Percentiles rank a stretch among this genome's conserved stretches.
Conservation (phyloP, 2,113 vertebrate genomes). For the Halcyon senegalensis region DNA sequence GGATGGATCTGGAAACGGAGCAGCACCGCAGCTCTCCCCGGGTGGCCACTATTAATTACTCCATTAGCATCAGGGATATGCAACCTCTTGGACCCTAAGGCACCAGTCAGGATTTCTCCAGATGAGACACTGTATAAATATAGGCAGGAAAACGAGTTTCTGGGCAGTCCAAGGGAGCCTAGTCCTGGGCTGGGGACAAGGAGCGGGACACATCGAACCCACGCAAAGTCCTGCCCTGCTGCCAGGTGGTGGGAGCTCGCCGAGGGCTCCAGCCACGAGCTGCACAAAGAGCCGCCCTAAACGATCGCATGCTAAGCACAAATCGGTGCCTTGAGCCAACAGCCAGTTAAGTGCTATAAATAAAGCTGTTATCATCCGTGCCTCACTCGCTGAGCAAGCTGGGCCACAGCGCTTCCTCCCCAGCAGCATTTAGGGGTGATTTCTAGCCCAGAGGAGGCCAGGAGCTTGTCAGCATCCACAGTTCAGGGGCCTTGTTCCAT, state of each 20-base stretch:
- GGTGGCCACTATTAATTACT: neutral
- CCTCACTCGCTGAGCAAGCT: neutral
- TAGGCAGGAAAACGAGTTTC: neutral
- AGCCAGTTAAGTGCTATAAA: slow-evolving; percentile 40
- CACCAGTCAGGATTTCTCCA: fast-evolving
- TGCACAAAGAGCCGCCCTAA: neutral
- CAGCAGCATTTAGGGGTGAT: neutral
- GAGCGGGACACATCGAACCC: fast-evolving
- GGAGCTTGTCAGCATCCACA: neutral
- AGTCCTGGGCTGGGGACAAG: neutral
- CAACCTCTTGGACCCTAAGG: neutral
- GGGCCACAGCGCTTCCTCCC: neutral
- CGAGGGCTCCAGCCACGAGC: neutral
- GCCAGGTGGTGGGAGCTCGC: fast-evolving
- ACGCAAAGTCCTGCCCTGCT: fast-evolving
- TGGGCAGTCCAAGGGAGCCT: neutral
- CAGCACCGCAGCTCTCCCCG: fast-evolving
- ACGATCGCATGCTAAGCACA: neutral
- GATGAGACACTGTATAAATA: neutral
- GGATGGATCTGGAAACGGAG: neutral
- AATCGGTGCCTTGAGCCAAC: neutral
- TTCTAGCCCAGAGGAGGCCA: neutral
- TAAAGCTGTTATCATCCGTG: slow-evolving; percentile 16
- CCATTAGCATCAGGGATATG: neutral
- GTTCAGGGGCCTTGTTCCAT: neutral